Evolutionary conservation across 2,797 vertebrate species (phyloP), one percentile per base, ranked within the genome.

Genomic region (Sebastes itinus): DNA sequence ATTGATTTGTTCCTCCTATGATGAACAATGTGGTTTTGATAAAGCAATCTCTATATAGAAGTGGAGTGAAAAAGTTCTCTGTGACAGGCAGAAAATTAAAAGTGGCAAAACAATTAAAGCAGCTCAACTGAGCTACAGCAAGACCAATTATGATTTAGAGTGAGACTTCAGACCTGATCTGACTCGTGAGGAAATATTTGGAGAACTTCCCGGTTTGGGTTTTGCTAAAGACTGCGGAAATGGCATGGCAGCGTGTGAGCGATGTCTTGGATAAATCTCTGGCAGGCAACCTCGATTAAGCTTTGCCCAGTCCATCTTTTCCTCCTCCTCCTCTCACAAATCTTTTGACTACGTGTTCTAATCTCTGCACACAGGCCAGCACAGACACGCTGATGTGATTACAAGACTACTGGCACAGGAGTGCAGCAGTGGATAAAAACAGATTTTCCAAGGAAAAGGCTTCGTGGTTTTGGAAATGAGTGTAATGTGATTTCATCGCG

Each of bases 361-460:
- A 87, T 90, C 64, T 65, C 66, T 85, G 75, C 64, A 35, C 25
- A 12, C 18, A 23, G 35, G 65, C 89, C 86, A 87, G 25, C 2
- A 0, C 10, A 77, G 71, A 71, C 66, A 79, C 55, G 3, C 30
- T 83, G 75, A 78, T 90, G 80, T 78, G 84, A 89, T 88, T 90
- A 62, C 86, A 82, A 78, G 75, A 78, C 63, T 3, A 10, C 54
- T 86, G 83, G 83, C 78, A 74, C 27, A 46, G 55, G n/a, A 73
- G 71, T 35, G 22, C 60, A 78, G 81, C n/a, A 12, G 56, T 27
- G 65, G 67, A 79, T 85, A 22, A 85, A 89, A 82, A 83, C 49
- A 27, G 66, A 87, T 87, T 91, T 92, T 87, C 80, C 83, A 70
- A 46, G 66, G 77, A 82, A 88, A 83, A 62, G 2, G 55, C 49